phyloP scores from a whole-genome alignment of 2,797 vertebrate species.

The Ctenosaura bakeri region DNA sequence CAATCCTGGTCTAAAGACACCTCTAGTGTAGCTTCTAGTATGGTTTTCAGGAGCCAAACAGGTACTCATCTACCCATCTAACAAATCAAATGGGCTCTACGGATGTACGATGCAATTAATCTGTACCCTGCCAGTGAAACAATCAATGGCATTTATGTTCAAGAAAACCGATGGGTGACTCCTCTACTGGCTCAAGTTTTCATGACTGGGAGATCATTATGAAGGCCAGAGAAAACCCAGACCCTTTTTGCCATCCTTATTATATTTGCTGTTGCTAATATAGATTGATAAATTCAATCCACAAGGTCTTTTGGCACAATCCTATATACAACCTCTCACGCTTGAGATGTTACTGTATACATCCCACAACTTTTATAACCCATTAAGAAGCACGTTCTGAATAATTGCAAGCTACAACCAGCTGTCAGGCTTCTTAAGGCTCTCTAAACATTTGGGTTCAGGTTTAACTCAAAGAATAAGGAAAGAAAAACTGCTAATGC shows the following conservation, averaged over 20 bases:
- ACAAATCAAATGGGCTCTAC: too few species aligned
- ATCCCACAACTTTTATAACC: slow-evolving; percentile 74
- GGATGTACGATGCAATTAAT: not conserved
- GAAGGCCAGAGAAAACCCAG: slow-evolving; percentile 73
- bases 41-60: not conserved
- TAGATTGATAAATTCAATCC: slow-evolving; percentile 56
- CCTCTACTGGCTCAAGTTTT: slow-evolving; percentile 49
- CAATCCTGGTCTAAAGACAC: too few species aligned
- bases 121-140: not conserved
- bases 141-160: slow-evolving; percentile 59
- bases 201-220: slow-evolving; percentile 59
- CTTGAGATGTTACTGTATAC: slow-evolving; percentile 57
- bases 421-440: slow-evolving; percentile 75
- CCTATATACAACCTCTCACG: slow-evolving; percentile 70
- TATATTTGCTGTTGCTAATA: slow-evolving; percentile 66
- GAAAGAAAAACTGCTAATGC: slow-evolving; percentile 37
- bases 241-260: slow-evolving; percentile 63
- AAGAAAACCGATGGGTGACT: slow-evolving; percentile 55
- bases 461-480: slow-evolving; percentile 59
- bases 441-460: slow-evolving; percentile 67
- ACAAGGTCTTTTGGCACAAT: slow-evolving; percentile 67
- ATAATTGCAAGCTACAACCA: slow-evolving; percentile 71
- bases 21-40: too few species aligned
- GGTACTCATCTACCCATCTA: too few species aligned
- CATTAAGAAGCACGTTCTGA: slow-evolving; percentile 73